Base-by-base conservation (phyloP, 2,797 vertebrate species). In the Argentina silus region DNA sequence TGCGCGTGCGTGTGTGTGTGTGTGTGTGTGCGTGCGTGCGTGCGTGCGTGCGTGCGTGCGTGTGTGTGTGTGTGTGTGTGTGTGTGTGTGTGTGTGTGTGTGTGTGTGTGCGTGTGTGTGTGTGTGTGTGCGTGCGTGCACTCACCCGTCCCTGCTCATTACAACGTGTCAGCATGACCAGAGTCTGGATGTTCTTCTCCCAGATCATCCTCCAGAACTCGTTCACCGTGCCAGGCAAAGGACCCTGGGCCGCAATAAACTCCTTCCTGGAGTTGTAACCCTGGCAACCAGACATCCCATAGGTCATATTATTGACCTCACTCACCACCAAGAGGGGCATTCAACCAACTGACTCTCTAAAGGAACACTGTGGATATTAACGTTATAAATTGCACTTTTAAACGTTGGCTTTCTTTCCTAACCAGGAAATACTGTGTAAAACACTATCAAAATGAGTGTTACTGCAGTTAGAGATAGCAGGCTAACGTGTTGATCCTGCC, bases 201-300 rank as follows among this genome's bases (percentile, higher is more conserved):
- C 98, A 99, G 83, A 98, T 91, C 97, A 99, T 98, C 78, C 93
- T 95, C 98, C 98, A 99, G 89, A 98, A 99, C 62, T 98, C 97
- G 43, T 90, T 93, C 81, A 97, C 88, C 7, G 98, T 98, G 68
- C 84, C 81, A n/a, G 96, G 94, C 69, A 99, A 85, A n/a, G 97
- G 97, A 57, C 98, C 98, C 86, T 99, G 98, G 44, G 96, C 95
- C 79, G 97, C 98, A 83, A 99, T 97, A 72, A 94, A 99, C 21
- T 97, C 96, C 84, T 92, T 97, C 85, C 89, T 95, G 70, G 94
- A 95, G 83, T 92, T 95, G 88, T 96, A 96, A 57, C 97, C 97
- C 98, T 99, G 78, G 15, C 76, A 80, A 78, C 36, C 19, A 65
- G 36, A 81, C 1, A 53, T 23, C 55, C 78, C 45, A 74, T 56